Conservation (phyloP, 2,113 vertebrate genomes). For the Eulemur rufifrons region DNA sequence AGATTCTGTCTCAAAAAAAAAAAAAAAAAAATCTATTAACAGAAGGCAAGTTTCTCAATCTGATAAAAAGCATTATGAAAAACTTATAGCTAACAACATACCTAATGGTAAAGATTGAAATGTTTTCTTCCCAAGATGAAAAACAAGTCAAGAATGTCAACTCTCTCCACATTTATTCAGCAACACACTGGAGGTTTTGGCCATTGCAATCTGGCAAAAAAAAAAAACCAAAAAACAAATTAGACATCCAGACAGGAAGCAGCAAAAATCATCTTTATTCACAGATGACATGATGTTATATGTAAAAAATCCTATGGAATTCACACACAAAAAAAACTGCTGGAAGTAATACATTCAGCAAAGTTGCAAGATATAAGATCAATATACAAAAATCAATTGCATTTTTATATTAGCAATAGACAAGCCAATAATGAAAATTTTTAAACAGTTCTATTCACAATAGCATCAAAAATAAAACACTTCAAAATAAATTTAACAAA, state of each 20-base stretch:
- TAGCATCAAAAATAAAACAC: constrained; percentile 18
- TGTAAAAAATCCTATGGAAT: constrained; percentile 2
- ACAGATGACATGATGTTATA: not conserved
- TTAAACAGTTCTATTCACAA: not conserved
- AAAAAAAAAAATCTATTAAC: not conserved
- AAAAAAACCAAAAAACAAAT: not conserved
- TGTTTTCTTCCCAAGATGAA: not conserved
- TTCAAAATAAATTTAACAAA: constrained; percentile 27
- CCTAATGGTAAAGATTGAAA: not conserved
- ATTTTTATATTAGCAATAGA: not conserved
- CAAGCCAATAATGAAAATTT: not conserved
- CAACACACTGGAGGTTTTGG: not conserved
- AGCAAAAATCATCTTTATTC: not conserved
- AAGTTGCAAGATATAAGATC: not conserved
- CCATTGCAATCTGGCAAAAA: not conserved
- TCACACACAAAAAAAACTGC: not conserved
- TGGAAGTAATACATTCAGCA: not conserved
- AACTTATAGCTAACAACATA: not conserved
- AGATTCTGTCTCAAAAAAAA: too few relatives aligned
- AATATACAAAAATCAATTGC: not conserved
- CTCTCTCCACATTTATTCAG: not conserved
- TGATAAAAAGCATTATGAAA: not conserved
- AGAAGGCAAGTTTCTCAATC: not conserved
- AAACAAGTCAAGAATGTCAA: not conserved
- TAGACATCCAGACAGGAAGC: not conserved